Conservation (phyloP, 2,113 vertebrate genomes). For the Rhynchomys soricoides region DNA sequence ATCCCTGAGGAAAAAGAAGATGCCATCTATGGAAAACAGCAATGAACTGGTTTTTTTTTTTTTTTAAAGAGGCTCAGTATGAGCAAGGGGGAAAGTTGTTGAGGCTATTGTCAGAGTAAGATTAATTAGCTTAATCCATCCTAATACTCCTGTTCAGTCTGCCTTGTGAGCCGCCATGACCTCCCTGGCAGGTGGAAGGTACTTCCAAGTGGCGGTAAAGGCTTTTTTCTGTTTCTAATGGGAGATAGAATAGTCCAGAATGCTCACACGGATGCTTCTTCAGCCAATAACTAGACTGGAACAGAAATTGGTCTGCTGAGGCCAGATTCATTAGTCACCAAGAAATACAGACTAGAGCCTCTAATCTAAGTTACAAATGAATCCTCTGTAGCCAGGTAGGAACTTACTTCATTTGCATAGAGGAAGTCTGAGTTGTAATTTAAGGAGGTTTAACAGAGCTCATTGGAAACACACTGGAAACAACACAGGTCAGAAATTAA, state of each 20-base stretch:
- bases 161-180: conserved; percentile 83
- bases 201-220: conserved; percentile 84
- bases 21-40: conserved; percentile 71
- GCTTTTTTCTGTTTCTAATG: conserved; percentile 82
- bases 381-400: conserved; percentile 86
- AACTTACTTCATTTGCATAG: conserved; percentile 85
- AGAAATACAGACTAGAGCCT: conserved; percentile 85
- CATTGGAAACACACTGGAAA: conserved; percentile 83
- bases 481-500: conserved; percentile 77
- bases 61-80: conserved; percentile 56
- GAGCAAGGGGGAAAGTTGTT: conserved; percentile 79
- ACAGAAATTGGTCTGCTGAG: conserved; percentile 88
- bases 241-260: conserved; percentile 88
- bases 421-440: conserved; percentile 87
- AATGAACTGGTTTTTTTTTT: conserved; percentile 27
- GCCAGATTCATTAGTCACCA: conserved; percentile 88
- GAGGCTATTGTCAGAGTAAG: conserved; percentile 84
- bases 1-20: conserved; percentile 68
- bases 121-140: conserved; percentile 94
- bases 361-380: conserved; percentile 90
- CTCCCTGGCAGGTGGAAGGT: conserved; percentile 90
- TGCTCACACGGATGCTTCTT: conserved; percentile 81
- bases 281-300: conserved; percentile 85
- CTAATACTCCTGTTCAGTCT: conserved; percentile 89
- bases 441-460: conserved; percentile 83